Base-by-base conservation (phyloP, 2,888 invertebrate species). In the Thalpophila matura region DNA sequence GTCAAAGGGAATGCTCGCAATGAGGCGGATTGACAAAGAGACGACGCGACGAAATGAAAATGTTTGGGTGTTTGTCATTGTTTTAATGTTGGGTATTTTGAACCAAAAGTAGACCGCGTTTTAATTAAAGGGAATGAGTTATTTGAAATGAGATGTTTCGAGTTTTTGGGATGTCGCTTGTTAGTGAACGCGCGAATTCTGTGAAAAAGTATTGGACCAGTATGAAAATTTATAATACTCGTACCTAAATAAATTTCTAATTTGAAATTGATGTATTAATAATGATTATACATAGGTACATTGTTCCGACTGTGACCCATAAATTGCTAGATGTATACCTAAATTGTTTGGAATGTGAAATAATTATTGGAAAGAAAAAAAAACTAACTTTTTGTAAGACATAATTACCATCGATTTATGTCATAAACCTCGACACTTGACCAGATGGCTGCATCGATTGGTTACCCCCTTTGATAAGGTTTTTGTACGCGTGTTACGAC, bases 1-100 rank as follows among this genome's bases (percentile, higher is more conserved):
- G 10, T 59, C 70, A 74, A 60, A 74, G 70, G 7, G 67, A 72
- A 66, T 37, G 57, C 29, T 40, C 9, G 24, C 20, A 35, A 37
- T 43, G 35, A 37, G 47, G 10, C 2, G 16, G 9, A 40, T 46
- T 43, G 31, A 72, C 73, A 72, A 64, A 64, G 64, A 66, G 29
- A 35, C n/a, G 31, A 4, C 7, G 14, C n/a, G 31, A 4, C 7
- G 14, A 18, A 40, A 63, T 42, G 40, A 29, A 45, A 60, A 46
- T 70, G 24, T 51, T 18, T 7, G 12, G 2, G 16, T 24, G 31
- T 6, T 29, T 16, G 18, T 2, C 20, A 18, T 26, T 71, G 64
- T 71, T 70, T 35, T 9, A 2, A 29, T 7, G 46, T 33, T 24
- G 24, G 18, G 3, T 9, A 35, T 61, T 63, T 29, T 35, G 63